A percentile compares a stretch with the other conserved stretches of the same genome.
Conservation (phyloP, 2,113 vertebrate genomes). For the Coracopsis vasa region DNA sequence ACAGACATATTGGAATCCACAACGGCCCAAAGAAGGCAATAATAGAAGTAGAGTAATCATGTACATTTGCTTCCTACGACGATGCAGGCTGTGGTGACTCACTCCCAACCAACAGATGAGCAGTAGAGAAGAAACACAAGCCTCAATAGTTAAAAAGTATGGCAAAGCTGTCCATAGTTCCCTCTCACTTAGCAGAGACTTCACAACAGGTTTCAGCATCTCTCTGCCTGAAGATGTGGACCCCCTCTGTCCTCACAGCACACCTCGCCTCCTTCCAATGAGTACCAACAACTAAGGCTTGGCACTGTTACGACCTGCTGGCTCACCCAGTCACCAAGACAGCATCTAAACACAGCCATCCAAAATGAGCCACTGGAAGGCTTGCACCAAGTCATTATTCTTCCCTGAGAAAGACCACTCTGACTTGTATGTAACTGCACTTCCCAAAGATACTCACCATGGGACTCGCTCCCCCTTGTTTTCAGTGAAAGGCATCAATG, state of each 20-base stretch:
- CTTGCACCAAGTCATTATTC: neutral
- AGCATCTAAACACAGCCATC: neutral
- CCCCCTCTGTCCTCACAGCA: neutral
- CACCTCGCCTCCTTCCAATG: neutral
- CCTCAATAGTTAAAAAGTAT: neutral
- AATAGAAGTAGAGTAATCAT: neutral
- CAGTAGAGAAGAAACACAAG: neutral
- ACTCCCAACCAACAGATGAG: neutral
- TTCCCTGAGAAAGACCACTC: neutral
- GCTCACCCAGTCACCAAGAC: neutral
- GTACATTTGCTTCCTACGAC: neutral
- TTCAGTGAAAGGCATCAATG: neutral
- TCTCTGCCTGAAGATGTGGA: neutral
- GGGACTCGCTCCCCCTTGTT: neutral
- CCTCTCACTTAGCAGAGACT: neutral
- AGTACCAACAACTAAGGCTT: neutral
- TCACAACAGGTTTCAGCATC: neutral
- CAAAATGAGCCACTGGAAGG: neutral
- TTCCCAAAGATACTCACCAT: neutral
- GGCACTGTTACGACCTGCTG: neutral
- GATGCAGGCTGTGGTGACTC: neutral
- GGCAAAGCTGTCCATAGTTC: neutral
- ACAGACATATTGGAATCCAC: slow-evolving; percentile 27
- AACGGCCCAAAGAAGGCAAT: slow-evolving; percentile 24
- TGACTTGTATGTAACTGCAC: neutral